Evolutionary conservation across 2,888 invertebrate species (phyloP), one percentile per base, ranked within the genome.

Genomic region (Tiphia femorata): DNA sequence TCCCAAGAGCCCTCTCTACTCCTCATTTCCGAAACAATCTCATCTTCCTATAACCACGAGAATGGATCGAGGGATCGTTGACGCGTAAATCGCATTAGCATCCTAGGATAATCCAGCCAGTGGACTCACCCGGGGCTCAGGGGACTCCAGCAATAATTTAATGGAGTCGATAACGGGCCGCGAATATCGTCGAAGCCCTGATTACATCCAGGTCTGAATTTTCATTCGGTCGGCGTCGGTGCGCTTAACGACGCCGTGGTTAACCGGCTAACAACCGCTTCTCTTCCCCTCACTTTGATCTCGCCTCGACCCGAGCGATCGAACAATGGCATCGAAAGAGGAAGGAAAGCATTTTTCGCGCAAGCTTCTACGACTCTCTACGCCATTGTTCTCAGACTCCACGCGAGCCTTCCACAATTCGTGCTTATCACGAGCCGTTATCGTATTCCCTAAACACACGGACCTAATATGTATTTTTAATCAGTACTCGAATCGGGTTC

Each of bases 401-500:
- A 29, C 51, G 44, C 53, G 47, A 43, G 17, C 38, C 37, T 55
- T 49, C 29, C 37, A 30, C 42, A n/a, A 42, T 42, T 49, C 42
- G 49, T 29, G 23, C 57, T 67, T 58, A 66, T 62, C 57, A 44
- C 49, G 30, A 46, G 4, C 33, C 46, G 38, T 44, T 57, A 56
- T 67, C 66, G 50, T 66, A 67, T 58, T 67, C 64, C 58, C 67
- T 67, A 66, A 73, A 70, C 68, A 62, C 65, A 55, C 66, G 53
- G 49, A 53, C 63, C 60, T 61, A 65, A 70, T 71, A 77, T 77
- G 72, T 70, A 72, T 76, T 76, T 77, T 77, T 77, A 76, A 77
- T 77, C 75, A 74, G 69, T 62, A 64, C 60, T 58, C 62, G 67
- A 64, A 62, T 67, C 67, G 67, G 59, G 51, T 63, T 62, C 58